Base-by-base conservation (phyloP, 1,140 invertebrate species). In the Hypothenemus hampei region DNA sequence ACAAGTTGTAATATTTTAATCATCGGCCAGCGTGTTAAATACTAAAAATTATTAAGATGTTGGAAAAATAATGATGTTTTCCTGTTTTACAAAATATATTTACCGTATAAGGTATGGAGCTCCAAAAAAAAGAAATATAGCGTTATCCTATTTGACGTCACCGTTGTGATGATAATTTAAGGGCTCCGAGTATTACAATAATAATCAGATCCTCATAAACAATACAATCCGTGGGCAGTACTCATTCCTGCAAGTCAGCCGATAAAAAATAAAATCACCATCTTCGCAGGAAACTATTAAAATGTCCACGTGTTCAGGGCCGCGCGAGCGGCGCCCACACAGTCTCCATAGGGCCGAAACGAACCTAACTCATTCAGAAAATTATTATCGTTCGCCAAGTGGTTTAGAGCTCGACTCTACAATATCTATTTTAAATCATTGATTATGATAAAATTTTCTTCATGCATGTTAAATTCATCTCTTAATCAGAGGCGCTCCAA, bases 251-350 rank as follows among this genome's bases (percentile, higher is more conserved):
- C 47, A 49, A 49, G 33, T 49, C 47, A 39, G 47, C 36, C 47
- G 47, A 49, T 49, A 47, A 49, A 49, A 49, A 49, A 39, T 19
- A 16, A 49, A 49, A 49, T 49, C 47, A 49, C 33, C 47, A 49
- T 49, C 47, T 49, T 49, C 47, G 36, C 47, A 49, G 47, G 47
- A 49, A 49, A 49, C 47, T 49, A 49, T 49, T 49, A 49, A 49
- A 49, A 49, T 49, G 47, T 49, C 47, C 47, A 49, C 47, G 47
- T 49, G 36, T 49, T 49, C 47, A 49, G 47, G 47, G 47, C 47
- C n/a, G n/a, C 47, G 35, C 47, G 15, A 24, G 36, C 33, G 13
- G 39, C 37, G 26, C 33, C 47, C 47, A 39, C 47, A 21, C 44
- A 20, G 15, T 15, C 35, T 47, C 16, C 21, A 35, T 47, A 47